phyloP scores from a whole-genome alignment of 1,140 invertebrate species.

The Penaeus indicus region DNA sequence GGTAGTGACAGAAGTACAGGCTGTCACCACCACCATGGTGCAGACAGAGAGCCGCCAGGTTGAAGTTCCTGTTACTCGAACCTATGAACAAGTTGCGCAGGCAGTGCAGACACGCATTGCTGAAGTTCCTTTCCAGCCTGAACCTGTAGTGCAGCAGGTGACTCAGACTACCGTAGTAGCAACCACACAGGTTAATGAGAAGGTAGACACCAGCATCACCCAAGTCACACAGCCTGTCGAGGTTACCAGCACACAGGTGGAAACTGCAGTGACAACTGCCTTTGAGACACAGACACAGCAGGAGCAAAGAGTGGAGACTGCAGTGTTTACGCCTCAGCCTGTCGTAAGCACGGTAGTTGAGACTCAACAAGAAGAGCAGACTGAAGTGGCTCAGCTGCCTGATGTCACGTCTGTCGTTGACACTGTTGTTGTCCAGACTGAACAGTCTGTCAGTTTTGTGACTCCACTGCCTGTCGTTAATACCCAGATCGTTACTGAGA shows the following conservation, averaged over 20 bases:
- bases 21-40: constrained; percentile 61
- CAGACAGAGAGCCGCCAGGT: constrained; percentile 56
- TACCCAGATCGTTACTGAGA: constrained; percentile 42
- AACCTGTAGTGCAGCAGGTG: constrained; percentile 42
- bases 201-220: constrained; percentile 36
- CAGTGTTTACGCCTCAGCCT: constrained; percentile 14
- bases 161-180: constrained; percentile 45
- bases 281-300: constrained; percentile 34
- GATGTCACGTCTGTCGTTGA: constrained; percentile 41
- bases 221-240: constrained; percentile 27
- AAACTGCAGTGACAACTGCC: constrained; percentile 38
- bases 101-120: constrained; percentile 43
- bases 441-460: constrained; percentile 39
- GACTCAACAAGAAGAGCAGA: constrained; percentile 41
- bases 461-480: constrained; percentile 50
- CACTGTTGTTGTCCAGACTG: constrained; percentile 54
- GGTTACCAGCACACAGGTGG: constrained; percentile 39
- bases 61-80: constrained; percentile 52
- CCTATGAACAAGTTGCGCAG: constrained; percentile 50
- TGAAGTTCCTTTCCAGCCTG: constrained; percentile 39
- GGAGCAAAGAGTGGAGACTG: constrained; percentile 36
- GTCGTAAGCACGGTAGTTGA: constrained; percentile 29
- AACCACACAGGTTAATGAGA: constrained; percentile 51
- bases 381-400: constrained; percentile 23
- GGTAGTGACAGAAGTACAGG: constrained; percentile 56